Evolutionary conservation across 1,140 invertebrate genomes (phyloP).

Genomic region (Leptinotarsa texana): DNA sequence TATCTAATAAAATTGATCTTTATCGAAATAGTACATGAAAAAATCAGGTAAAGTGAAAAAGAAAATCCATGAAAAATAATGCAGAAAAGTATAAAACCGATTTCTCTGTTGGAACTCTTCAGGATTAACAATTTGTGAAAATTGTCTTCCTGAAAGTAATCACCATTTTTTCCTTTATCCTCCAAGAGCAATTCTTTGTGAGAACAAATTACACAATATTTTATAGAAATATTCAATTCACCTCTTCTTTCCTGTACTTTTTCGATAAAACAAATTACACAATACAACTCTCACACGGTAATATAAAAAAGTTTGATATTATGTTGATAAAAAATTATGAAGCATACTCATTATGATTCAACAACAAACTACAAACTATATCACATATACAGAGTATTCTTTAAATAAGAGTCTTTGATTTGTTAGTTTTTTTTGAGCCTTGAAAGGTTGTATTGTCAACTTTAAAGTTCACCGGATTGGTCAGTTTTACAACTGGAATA

Average conservation of each 20-base stretch:
- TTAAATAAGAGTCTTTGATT: slow-evolving; percentile 36
- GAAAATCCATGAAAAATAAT: not conserved
- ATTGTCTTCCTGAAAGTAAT: not conserved
- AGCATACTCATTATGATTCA: slow-evolving; percentile 35
- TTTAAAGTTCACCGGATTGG: slow-evolving; percentile 28
- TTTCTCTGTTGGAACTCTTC: not conserved
- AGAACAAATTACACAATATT: not conserved
- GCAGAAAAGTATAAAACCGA: not conserved
- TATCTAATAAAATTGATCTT: not conserved
- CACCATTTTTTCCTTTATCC: not conserved
- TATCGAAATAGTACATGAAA: not conserved
- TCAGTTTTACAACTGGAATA: slow-evolving; percentile 6
- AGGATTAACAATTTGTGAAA: not conserved
- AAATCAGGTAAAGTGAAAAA: not conserved
- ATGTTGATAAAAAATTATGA: slow-evolving; percentile 29
- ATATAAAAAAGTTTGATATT: slow-evolving; percentile 24
- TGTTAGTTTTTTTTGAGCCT: slow-evolving; percentile 34
- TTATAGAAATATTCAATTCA: not conserved
- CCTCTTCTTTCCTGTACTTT: not conserved
- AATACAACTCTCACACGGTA: slow-evolving; percentile 17
- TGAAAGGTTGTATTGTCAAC: slow-evolving; percentile 40
- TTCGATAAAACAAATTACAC: not conserved
- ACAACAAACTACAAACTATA: slow-evolving; percentile 44
- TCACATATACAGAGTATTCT: slow-evolving; percentile 46
- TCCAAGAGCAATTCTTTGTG: not conserved